A percentile compares a stretch with the other conserved stretches of the same genome.
Evolutionary conservation across 2,888 invertebrate species (phyloP).

Genomic region (Himalopsyche tibetana): DNA sequence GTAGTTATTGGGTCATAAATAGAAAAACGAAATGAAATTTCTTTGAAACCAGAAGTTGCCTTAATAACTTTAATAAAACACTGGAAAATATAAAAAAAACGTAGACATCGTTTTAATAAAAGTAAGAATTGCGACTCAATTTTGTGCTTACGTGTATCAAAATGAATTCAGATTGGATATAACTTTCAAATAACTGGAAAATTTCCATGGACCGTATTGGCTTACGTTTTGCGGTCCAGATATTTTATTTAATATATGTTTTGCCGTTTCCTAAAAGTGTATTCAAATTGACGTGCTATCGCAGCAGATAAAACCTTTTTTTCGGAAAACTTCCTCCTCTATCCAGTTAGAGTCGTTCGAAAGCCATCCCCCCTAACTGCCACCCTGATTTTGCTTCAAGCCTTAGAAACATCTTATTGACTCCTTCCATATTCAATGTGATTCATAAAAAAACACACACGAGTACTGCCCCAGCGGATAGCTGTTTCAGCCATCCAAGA

Average conservation of each 20-base stretch:
- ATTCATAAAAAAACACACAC: constrained; percentile 63
- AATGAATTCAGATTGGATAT: constrained; percentile 46
- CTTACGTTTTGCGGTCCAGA: constrained; percentile 44
- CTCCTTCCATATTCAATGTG: constrained; percentile 58
- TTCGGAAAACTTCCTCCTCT: constrained; percentile 42
- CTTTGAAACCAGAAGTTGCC: too few relatives aligned
- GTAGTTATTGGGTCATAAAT: too few relatives aligned
- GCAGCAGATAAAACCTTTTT: constrained; percentile 63
- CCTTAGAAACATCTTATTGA: constrained; percentile 47
- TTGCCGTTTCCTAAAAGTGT: constrained; percentile 57
- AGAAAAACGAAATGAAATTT: too few relatives aligned
- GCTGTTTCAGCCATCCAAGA: too few relatives aligned
- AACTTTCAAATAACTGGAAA: constrained; percentile 38
- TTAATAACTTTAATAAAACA: too few relatives aligned
- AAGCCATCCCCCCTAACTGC: constrained; percentile 19
- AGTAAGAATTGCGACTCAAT: constrained; percentile 1
- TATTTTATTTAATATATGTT: constrained; percentile 53
- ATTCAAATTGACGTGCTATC: constrained; percentile 61
- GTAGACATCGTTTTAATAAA: not conserved
- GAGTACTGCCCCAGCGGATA: constrained; percentile 9
- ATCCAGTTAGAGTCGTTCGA: constrained; percentile 36
- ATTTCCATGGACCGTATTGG: constrained; percentile 34
- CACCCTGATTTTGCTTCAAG: constrained; percentile 47
- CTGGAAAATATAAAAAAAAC: too few relatives aligned
- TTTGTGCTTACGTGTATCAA: constrained; percentile 20